Conservation (phyloP, 2,113 vertebrate species). For the Brienomyrus longianalis region DNA sequence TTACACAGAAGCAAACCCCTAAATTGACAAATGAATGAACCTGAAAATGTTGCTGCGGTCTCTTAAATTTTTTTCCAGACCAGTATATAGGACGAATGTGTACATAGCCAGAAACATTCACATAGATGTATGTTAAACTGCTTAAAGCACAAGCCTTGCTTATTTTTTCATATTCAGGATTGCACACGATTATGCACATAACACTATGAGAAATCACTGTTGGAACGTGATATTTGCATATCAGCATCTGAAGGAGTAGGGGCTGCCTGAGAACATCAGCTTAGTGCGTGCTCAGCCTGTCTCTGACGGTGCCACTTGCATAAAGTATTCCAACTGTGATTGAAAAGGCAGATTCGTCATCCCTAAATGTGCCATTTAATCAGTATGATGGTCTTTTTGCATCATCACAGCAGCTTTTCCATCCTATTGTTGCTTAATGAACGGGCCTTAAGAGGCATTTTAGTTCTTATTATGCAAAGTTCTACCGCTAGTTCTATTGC, state of each 20-base stretch:
- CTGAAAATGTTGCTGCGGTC: too few species aligned
- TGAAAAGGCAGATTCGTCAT: background rate
- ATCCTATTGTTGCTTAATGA: background rate
- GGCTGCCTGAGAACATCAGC: background rate
- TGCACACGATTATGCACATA: background rate
- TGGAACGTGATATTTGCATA: background rate
- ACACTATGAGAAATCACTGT: background rate
- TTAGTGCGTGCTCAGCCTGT: background rate
- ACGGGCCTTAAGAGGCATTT: background rate
- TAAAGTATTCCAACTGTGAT: background rate
- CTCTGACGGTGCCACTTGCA: background rate
- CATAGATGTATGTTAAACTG: background rate
- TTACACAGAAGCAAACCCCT: too few species aligned
- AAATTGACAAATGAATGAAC: too few species aligned
- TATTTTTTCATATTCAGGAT: background rate
- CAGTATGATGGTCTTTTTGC: background rate
- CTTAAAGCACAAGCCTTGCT: background rate
- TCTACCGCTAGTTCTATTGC: background rate
- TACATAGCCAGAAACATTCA: background rate
- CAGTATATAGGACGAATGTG: background rate
- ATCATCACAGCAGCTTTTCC: background rate
- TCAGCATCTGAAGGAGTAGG: background rate
- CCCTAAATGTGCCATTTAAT: background rate
- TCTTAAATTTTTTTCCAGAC: too few species aligned
- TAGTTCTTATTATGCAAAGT: background rate